These are phyloP conservation scores for Leguminivora glycinivorella DNA, from an alignment of 1,140 invertebrate genomes.

Conservation along the genomic window DNA sequence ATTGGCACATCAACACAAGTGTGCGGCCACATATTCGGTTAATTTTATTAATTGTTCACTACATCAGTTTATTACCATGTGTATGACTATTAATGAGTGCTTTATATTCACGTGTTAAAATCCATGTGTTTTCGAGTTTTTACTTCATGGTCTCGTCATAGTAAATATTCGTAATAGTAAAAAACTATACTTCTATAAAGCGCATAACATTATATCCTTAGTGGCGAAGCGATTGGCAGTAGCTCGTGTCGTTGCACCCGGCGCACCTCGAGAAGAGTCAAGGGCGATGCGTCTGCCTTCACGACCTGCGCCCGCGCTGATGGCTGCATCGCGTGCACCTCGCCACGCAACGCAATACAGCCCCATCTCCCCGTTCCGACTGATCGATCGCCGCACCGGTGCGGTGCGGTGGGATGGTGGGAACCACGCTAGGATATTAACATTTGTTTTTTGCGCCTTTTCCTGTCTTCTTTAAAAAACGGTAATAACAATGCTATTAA, in stretches of 20 bases:
- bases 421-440: constrained; percentile 32
- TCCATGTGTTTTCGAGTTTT: neutral
- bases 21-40: constrained; percentile 43
- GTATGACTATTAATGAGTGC: constrained; percentile 22
- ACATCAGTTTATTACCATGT: constrained; percentile 33
- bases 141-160: neutral
- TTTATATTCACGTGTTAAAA: constrained; percentile 2
- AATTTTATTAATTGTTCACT: constrained; percentile 43
- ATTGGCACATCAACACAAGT: constrained; percentile 39
- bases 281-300: constrained; percentile 45
- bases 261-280: constrained; percentile 50
- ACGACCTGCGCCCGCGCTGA: constrained; percentile 15
- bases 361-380: constrained; percentile 31
- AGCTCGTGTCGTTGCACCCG: constrained; percentile 54
- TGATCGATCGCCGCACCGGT: constrained; percentile 33
- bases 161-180: neutral
- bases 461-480: neutral
- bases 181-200: neutral
- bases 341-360: constrained; percentile 54
- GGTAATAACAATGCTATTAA: neutral
- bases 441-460: neutral
- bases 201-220: neutral
- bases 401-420: too few relatives aligned
- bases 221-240: neutral
- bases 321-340: constrained; percentile 47